phyloP scores from a whole-genome alignment of 1,140 invertebrate species.

The Caenorhabditis briggsae region DNA sequence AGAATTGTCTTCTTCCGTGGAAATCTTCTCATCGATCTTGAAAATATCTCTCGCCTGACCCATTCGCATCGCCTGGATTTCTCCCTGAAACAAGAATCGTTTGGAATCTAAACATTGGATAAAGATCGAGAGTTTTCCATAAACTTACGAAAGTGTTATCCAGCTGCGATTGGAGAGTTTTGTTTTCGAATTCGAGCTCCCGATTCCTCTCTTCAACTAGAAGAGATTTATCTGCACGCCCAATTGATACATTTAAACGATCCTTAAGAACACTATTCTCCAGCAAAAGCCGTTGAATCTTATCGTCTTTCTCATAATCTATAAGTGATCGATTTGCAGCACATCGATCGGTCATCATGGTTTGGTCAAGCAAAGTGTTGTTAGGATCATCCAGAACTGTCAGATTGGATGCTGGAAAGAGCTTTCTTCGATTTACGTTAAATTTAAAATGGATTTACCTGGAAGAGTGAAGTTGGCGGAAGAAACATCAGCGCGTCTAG shows the following conservation, averaged over 20 bases:
- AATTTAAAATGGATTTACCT: neutral
- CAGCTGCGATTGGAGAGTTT: constrained; percentile 12
- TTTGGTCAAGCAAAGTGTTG: neutral
- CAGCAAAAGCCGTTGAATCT: constrained; percentile 28
- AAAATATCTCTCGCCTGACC: neutral
- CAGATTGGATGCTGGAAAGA: neutral
- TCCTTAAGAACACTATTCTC: constrained; percentile 40
- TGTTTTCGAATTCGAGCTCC: constrained; percentile 3
- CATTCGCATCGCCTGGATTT: constrained; percentile 24
- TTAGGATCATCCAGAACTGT: neutral
- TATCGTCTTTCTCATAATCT: constrained; percentile 36
- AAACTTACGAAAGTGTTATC: constrained; percentile 29
- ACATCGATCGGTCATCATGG: constrained; percentile 37
- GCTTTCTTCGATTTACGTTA: neutral
- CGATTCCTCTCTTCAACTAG: constrained; percentile 12
- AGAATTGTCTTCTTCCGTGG: neutral
- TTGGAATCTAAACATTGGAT: no score
- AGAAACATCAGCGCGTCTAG: neutral
- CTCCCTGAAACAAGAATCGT: neutral
- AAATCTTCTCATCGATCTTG: neutral
- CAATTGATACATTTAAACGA: constrained; percentile 17
- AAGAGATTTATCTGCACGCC: constrained; percentile 12
- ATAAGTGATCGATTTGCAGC: constrained; percentile 17
- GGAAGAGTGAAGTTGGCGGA: constrained; percentile 35
- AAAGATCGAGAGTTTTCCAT: no score